Base-by-base conservation (phyloP, 2,797 vertebrate genomes). In the Neopelma chrysocephalum region DNA sequence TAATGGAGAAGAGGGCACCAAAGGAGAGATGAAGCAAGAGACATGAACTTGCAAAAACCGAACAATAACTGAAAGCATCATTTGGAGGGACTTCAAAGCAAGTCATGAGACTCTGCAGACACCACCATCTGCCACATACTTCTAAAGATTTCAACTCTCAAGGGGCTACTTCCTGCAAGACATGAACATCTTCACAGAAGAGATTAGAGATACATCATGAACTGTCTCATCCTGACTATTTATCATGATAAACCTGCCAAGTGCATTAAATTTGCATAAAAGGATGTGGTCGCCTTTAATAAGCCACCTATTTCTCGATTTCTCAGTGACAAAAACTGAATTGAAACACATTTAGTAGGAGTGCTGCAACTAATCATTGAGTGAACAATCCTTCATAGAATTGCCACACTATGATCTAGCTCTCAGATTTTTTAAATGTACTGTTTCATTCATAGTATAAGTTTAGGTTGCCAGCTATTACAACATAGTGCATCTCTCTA, bases 251-350 rank as follows among this genome's bases (percentile, higher is more conserved):
- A 94, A 95, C 51, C 87, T 94, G 91, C 77, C 93, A 96, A 88
- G 73, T 68, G 66, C 93, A 92, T 95, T 96, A 95, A 72, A 95
- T 95, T 91, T 95, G 85, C 94, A 94, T 95, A 95, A 92, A 95
- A 94, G 89, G 85, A 93, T 91, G 85, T 88, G 80, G 95, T 94
- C 54, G 7, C 73, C 73, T 92, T 86, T 93, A 94, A 96, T 95
- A 94, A 94, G 72, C 51, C 58, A 91, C 87, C 87, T 82, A 93
- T 90, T 94, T 81, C 87, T 94, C 14, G 36, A 93, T 90, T 95
- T 92, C 89, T 73, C 51, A 66, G 80, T 76, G 89, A 94, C 82
- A 94, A 93, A 95, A 95, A 57, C 76, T 81, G 77, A 94, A 93
- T 42, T 75, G 82, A 93, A 96, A 83, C 36, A 90, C 82, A 94